Conservation (phyloP, 2,113 vertebrate species). For the Trematocara marginatum region DNA sequence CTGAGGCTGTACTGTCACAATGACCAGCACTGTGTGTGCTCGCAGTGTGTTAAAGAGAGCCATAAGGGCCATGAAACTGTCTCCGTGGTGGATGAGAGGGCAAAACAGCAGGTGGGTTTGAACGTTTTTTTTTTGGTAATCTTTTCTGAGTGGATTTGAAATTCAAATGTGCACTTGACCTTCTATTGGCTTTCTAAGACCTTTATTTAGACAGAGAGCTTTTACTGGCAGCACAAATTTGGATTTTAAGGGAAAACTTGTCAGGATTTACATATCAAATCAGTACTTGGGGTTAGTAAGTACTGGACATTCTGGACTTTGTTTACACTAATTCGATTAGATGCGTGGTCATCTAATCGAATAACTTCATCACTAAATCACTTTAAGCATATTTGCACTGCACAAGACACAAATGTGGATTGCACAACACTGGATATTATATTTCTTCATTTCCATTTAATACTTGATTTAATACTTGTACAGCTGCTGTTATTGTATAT, state of each 20-base stretch:
- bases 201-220: background rate
- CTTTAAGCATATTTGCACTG: too few relatives aligned
- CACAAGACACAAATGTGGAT: too few relatives aligned
- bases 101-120: constrained; percentile 59
- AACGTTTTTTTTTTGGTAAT: accelerated
- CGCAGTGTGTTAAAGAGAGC: constrained; percentile 62
- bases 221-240: background rate
- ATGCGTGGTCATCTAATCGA: too few relatives aligned
- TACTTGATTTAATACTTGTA: too few relatives aligned
- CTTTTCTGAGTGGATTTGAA: background rate
- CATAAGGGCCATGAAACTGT: constrained; percentile 68
- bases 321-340: too few relatives aligned
- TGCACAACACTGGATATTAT: too few relatives aligned
- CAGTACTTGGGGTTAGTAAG: background rate
- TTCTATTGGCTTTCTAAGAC: background rate
- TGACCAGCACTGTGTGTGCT: constrained; percentile 68
- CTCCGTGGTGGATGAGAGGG: constrained; percentile 31
- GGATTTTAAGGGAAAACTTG: background rate
- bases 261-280: background rate
- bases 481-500: too few relatives aligned
- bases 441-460: too few relatives aligned
- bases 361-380: too few relatives aligned
- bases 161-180: background rate
- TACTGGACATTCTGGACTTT: too few relatives aligned
- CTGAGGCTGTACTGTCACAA: constrained; percentile 69